Evolutionary conservation across 1,140 invertebrate genomes (phyloP).

Genomic region (Leptestheria dahalacensis): DNA sequence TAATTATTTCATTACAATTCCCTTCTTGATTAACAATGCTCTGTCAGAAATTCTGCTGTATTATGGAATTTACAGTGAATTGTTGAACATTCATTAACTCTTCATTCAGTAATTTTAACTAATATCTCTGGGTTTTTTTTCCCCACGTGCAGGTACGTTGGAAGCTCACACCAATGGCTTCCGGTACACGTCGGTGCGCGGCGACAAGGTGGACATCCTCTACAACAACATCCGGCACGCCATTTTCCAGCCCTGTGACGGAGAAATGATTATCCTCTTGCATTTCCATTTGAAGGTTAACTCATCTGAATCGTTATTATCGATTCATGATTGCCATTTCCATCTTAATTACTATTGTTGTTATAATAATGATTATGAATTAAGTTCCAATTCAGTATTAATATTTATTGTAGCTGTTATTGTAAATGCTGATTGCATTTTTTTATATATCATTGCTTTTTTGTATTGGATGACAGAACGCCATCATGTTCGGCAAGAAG

Average conservation of each 20-base stretch:
- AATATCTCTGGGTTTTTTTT: constrained; percentile 28
- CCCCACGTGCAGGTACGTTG: constrained; percentile 35
- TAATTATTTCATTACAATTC: too few species aligned
- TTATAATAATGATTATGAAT: too few species aligned
- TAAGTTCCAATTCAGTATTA: constrained; percentile 16
- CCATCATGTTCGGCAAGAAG: constrained; percentile 98
- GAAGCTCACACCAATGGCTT: constrained; percentile 97
- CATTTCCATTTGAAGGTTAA: constrained; percentile 92
- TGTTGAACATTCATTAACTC: not conserved
- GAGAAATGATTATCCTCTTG: constrained; percentile 97
- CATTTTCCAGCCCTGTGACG: constrained; percentile 98
- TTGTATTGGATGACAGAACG: too few species aligned
- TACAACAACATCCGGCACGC: constrained; percentile 99
- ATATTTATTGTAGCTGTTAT: not conserved
- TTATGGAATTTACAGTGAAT: not conserved
- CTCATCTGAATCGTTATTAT: not conserved
- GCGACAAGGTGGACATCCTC: constrained; percentile 97
- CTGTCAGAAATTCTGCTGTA: too few species aligned
- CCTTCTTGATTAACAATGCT: too few species aligned
- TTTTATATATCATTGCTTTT: constrained; percentile 20
- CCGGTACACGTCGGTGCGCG: constrained; percentile 91
- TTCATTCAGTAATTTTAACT: not conserved
- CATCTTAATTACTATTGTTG: too few species aligned
- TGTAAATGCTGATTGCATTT: constrained; percentile 9
- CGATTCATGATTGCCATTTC: constrained; percentile 6